Evolutionary conservation across 2,113 vertebrate genomes (phyloP), one percentile per base, ranked within the genome.

Genomic region (Aldabrachelys gigantea): DNA sequence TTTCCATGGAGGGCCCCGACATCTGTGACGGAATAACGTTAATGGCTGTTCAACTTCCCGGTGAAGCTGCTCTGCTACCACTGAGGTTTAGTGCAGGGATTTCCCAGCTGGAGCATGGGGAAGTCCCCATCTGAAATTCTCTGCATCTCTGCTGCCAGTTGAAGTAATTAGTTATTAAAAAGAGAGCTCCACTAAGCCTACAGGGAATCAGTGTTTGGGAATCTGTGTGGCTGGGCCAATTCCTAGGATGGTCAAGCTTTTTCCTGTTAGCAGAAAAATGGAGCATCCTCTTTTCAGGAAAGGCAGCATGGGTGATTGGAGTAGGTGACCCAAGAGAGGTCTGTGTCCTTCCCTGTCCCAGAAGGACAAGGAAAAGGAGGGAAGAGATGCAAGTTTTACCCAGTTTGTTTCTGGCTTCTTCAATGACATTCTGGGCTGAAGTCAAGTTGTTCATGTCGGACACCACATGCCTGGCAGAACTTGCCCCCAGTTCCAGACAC

Each of bases 171-270:
- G 57, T 82, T 82, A 4, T n/a, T 22, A 35, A 56, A 89, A 78
- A 6, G 14, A 41, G 53, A 0, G 1, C 31, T 29, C 25, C 25
- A 8, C 76, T 62, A 17, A 56, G 4, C 49, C n/a, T 72, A 72
- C 17, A 22, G 65, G 65, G 35, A 72, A n/a, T 21, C 35, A 0
- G 0, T 52, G 25, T 1, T 0, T n/a, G n/a, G 56, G 17, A 72
- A 24, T 69, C 35, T 78, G 50, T 1, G 0, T 44, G 89, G 49
- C 78, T 69, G 82, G n/a, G 49, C 65, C 78, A 31, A 2, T 38
- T 56, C 16, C 8, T 65, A 41, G 19, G n/a, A 22, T 62, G 47
- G 31, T 75, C 38, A 21, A 50, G 7, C 7, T 56, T n/a, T 35
- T 82, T 89, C 27, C 69, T 86, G 41, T 44, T 91, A 47, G 17